phyloP scores from a whole-genome alignment of 2,888 invertebrate genomes.

The Latrodectus elegans region DNA sequence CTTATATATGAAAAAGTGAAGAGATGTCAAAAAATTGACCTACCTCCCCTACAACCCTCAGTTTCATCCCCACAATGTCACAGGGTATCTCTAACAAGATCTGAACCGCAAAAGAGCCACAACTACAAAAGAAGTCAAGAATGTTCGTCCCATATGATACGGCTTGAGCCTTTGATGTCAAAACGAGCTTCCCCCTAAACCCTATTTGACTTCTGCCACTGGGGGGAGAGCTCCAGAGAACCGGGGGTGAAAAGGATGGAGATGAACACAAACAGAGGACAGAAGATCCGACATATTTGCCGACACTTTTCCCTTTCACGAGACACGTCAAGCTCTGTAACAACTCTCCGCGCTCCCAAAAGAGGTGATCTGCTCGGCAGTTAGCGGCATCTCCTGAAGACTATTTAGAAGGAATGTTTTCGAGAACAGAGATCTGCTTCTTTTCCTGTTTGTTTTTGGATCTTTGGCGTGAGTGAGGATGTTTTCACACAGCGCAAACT shows the following conservation, averaged over 20 bases:
- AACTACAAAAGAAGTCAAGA: neutral
- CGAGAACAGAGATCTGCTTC: conserved; percentile 6
- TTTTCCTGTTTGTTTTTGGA: conserved; percentile 1
- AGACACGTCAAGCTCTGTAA: conserved; percentile 27
- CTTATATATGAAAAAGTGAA: too few species aligned
- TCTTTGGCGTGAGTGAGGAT: neutral
- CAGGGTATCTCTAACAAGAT: neutral
- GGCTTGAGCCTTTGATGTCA: conserved; percentile 31
- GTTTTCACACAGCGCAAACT: too few species aligned
- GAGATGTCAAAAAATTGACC: too few species aligned
- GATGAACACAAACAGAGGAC: conserved; percentile 30
- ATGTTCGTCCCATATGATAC: conserved; percentile 12
- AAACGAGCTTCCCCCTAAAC: conserved; percentile 6
- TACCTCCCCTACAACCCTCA: too few species aligned
- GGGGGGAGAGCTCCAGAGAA: conserved; percentile 11
- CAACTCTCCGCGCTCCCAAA: conserved; percentile 2
- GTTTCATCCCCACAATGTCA: too few species aligned
- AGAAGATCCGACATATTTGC: conserved; percentile 48
- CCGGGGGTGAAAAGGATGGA: conserved; percentile 21
- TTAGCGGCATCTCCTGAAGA: conserved; percentile 32
- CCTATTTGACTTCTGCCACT: conserved; percentile 1
- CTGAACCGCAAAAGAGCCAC: neutral
- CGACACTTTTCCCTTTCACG: conserved; percentile 25
- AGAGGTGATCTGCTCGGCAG: conserved; percentile 14
- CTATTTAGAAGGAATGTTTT: conserved; percentile 58